Evolutionary conservation across 2,113 vertebrate species (phyloP), one percentile per base, ranked within the genome.

Genomic region (Carollia perspicillata): DNA sequence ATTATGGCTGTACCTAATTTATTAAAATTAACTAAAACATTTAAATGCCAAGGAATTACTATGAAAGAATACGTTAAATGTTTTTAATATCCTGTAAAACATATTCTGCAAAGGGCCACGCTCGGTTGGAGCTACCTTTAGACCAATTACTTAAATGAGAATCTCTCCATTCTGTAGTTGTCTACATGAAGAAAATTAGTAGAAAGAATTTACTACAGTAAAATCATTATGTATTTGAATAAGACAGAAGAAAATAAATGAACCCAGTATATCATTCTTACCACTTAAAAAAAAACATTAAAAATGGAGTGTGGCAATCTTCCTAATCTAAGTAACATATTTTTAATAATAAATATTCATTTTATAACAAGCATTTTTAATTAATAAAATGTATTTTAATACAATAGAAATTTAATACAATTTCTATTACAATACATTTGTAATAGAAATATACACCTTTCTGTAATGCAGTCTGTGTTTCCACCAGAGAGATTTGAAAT

Each of bases 41-140:
- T 97, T 98, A 98, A 98, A 97, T 98, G 96, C 87, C 97, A 98
- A 97, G 97, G 98, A 98, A 99, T 98, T 98, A 98, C 99, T 98
- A 98, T 98, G 91, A 71, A 96, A 96, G 94, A 98, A 98, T 95
- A 93, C 1, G 66, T 97, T 97, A 98, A 98, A 98, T 97, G 92
- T 92, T 90, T 85, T 97, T 98, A 97, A 97, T 90, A 97, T 92
- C 55, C 92, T 89, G 53, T 86, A 77, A 90, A 98, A 95, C 51
- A 98, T 71, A 95, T 97, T 98, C 89, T 95, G 84, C 95, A 97
- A 98, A 98, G 35, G 97, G 84, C 74, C 93, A 60, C 53, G 85
- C 81, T 98, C 95, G 96, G 88, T 0, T 72, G 42, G n/a, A 78
- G 6, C 13, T 42, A 91, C 80, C 85, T 94, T 96, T 47, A 88